Evolutionary conservation across 1,140 invertebrate genomes (phyloP), one percentile per base, ranked within the genome.

Genomic region (Formica selysi): DNA sequence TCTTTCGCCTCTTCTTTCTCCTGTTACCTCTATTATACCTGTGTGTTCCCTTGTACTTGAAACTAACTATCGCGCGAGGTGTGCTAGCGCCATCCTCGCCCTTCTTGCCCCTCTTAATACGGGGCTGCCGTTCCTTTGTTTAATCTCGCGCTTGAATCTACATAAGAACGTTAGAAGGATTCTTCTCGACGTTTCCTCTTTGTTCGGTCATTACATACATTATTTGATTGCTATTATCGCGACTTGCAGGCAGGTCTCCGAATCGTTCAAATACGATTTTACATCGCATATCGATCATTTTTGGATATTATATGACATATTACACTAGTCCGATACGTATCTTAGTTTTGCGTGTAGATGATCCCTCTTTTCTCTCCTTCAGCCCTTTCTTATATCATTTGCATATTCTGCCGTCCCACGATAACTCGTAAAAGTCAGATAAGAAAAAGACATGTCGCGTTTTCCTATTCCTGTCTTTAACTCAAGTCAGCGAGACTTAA

Each of bases 101-200:
- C 85, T 76, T 65, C 81, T 71, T n/a, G 38, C 65, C 84, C 32
- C 74, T 26, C 59, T 80, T 70, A 41, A 67, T 74, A 68, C 57
- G 32, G 19, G 61, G 68, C 44, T 83, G 26, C 80, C 86, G 74
- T 91, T 90, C 93, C 92, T 92, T 91, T 93, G 91, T 93, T 94
- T 94, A 93, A 94, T 94, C 91, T 91, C 90, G 88, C 80, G 86
- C 68, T 64, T 74, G 78, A 29, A 85, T 81, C 81, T 86, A 48
- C 38, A 68, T 44, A 32, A 62, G 29, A 19, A 62, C 22, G 54
- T 81, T 74, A 57, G 65, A 26, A 61, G 19, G 32, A 62, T 68
- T 78, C 73, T 76, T 84, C 62, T 44, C 38, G 7, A 44, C 36
- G 22, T 59, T 59, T 76, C 26, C 51, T 67, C 48, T 65, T 65